phyloP scores from a whole-genome alignment of 2,888 invertebrate species.

The Rhorus exstirpatorius region DNA sequence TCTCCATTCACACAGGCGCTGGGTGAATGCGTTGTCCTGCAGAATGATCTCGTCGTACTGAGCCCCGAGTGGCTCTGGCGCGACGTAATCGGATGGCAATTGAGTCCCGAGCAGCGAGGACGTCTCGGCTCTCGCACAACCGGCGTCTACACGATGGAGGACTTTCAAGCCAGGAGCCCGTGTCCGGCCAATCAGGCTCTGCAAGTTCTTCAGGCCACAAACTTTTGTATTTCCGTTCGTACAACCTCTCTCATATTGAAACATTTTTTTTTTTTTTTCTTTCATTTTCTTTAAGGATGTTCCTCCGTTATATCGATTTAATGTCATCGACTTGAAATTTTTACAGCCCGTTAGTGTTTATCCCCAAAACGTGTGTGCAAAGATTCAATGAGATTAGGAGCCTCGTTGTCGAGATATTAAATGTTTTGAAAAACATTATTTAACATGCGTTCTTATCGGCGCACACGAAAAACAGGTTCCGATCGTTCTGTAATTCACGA shows the following conservation, averaged over 20 bases:
- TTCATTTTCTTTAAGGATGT: too few relatives aligned
- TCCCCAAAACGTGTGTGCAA: too few relatives aligned
- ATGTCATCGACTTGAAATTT: too few relatives aligned
- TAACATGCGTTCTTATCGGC: too few relatives aligned
- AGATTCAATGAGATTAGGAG: too few relatives aligned
- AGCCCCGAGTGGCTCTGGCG: constrained; percentile 90
- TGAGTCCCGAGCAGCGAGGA: constrained; percentile 87
- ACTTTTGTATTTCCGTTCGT: constrained; percentile 89
- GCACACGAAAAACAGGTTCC: too few relatives aligned
- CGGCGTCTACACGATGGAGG: constrained; percentile 91
- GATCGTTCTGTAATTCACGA: too few relatives aligned
- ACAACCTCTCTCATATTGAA: background rate
- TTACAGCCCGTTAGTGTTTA: too few relatives aligned
- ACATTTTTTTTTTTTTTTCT: too few relatives aligned
- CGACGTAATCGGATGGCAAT: constrained; percentile 89
- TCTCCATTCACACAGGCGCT: constrained; percentile 85
- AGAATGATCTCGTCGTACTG: constrained; percentile 89
- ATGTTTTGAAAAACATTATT: too few relatives aligned
- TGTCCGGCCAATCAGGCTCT: constrained; percentile 90
- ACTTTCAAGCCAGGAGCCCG: constrained; percentile 91
- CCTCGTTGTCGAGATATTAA: too few relatives aligned
- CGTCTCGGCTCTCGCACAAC: constrained; percentile 87
- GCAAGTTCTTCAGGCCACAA: constrained; percentile 90
- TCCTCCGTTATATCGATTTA: too few relatives aligned
- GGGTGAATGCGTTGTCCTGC: constrained; percentile 87